Evolutionary conservation across 2,113 vertebrate species (phyloP).

Genomic region (Nycticorax nycticorax): DNA sequence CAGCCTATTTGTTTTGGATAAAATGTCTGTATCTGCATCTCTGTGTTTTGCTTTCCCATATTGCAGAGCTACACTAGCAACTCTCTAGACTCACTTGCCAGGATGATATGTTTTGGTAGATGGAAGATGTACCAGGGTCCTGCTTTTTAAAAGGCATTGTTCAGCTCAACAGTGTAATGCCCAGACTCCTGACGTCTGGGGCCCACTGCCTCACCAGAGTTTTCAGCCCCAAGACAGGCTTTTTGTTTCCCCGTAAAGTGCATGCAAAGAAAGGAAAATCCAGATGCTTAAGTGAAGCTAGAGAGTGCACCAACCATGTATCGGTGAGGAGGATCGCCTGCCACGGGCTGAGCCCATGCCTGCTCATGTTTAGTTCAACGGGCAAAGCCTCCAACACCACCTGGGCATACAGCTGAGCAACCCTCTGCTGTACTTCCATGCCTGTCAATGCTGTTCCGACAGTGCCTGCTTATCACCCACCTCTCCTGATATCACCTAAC

Average conservation of each 20-base stretch:
- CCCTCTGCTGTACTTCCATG: background rate
- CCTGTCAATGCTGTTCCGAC: background rate
- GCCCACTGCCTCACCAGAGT: background rate
- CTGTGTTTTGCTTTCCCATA: background rate
- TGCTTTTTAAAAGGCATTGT: background rate
- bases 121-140: background rate
- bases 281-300: background rate
- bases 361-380: background rate
- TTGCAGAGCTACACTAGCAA: background rate
- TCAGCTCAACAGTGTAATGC: background rate
- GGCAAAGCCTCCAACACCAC: background rate
- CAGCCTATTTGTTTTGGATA: background rate
- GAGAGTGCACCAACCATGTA: accelerated
- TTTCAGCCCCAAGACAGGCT: background rate
- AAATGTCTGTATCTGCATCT: background rate
- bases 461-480: background rate
- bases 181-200: background rate
- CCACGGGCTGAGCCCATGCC: background rate
- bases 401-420: background rate
- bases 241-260: background rate
- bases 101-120: background rate
- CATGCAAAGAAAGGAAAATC: background rate
- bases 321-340: background rate
- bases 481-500: background rate
- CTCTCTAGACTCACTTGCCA: background rate